phyloP scores from a whole-genome alignment of 2,113 vertebrate species.

The Sphaerodactylus townsendi region DNA sequence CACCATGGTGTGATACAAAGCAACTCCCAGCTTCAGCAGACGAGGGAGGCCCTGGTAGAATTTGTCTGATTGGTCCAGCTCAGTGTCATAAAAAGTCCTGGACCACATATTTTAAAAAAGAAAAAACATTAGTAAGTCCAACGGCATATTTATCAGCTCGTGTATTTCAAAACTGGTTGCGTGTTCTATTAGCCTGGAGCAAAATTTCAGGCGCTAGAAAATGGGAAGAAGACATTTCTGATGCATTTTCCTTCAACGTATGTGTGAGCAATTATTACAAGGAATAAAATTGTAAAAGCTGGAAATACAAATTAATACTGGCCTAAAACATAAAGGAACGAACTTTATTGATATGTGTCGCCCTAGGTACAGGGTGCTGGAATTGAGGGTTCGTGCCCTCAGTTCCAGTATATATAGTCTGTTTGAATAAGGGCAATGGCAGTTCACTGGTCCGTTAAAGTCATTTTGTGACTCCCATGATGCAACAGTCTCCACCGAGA shows the following conservation, averaged over 20 bases:
- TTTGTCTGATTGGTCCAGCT: conserved; percentile 71
- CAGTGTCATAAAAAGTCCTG: conserved; percentile 68
- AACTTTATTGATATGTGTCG: too few relatives aligned
- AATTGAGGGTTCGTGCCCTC: too few relatives aligned
- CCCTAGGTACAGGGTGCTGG: too few relatives aligned
- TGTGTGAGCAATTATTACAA: neutral
- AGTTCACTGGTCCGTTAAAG: too few relatives aligned
- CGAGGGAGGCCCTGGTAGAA: conserved; percentile 63
- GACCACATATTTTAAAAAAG: neutral
- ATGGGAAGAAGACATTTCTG: too few relatives aligned
- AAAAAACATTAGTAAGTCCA: neutral
- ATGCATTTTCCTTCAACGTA: too few relatives aligned
- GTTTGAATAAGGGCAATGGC: too few relatives aligned
- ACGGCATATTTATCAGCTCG: neutral
- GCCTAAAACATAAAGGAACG: too few relatives aligned
- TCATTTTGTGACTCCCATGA: too few relatives aligned
- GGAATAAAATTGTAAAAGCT: neutral
- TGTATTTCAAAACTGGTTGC: too few relatives aligned
- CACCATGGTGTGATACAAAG: conserved; percentile 66
- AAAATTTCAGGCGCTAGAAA: neutral
- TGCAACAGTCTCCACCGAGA: too few relatives aligned
- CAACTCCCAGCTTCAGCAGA: conserved; percentile 69
- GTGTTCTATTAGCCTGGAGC: neutral
- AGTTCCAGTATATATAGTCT: too few relatives aligned
- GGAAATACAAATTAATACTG: neutral